phyloP scores from a whole-genome alignment of 2,888 invertebrate genomes.

The Chaitophorus viminalis region DNA sequence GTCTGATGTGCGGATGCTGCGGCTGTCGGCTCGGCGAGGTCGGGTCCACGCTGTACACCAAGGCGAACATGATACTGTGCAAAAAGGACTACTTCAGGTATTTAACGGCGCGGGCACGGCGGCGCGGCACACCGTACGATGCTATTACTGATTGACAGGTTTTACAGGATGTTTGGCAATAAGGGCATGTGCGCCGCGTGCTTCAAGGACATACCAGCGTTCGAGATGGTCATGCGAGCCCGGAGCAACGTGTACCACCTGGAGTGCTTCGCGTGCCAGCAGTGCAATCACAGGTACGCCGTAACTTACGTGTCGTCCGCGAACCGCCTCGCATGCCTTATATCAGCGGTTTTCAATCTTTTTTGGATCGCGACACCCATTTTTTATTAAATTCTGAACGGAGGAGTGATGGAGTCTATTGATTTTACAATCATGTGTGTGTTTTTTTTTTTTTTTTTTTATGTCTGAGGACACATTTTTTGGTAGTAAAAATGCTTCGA shows the following conservation, averaged over 20 bases:
- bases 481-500: no score
- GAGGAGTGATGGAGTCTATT: no score
- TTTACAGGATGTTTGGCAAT: conserved; percentile 86
- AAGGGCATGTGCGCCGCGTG: conserved; percentile 97
- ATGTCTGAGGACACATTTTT: no score
- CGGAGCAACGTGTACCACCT: conserved; percentile 96
- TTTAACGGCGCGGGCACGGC: conserved; percentile 64
- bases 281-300: conserved; percentile 96
- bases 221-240: conserved; percentile 99
- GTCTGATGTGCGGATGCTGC: conserved; percentile 91
- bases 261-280: conserved; percentile 98
- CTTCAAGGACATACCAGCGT: conserved; percentile 96
- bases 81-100: conserved; percentile 92
- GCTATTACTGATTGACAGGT: conserved; percentile 62
- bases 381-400: no score
- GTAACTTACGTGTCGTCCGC: not conserved
- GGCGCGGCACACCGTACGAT: conserved; percentile 30
- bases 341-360: no score
- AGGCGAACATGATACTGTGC: conserved; percentile 90
- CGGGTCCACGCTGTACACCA: conserved; percentile 89
- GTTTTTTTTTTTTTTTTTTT: no score
- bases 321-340: no score
- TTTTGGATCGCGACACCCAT: no score
- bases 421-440: no score
- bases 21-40: conserved; percentile 93